Evolutionary conservation across 2,113 vertebrate species (phyloP), one percentile per base, ranked within the genome.

Genomic region (Rhizomys pruinosus): DNA sequence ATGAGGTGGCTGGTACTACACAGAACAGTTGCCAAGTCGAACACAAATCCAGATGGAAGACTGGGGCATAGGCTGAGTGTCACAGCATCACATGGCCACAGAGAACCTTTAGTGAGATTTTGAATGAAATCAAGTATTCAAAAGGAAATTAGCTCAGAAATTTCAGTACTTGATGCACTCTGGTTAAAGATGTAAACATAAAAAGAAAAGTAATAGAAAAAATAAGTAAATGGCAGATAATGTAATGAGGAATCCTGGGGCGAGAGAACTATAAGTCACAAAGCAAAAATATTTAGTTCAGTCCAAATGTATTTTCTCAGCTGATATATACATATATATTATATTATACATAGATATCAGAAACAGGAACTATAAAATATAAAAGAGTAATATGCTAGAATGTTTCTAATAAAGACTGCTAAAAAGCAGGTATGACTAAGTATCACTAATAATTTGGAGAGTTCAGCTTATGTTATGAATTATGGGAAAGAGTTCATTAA

Each of bases 11-110:
- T 96, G 71, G 78, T 88, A 88, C 64, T 64, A 82, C 77, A 57
- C 68, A 92, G 52, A 90, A 63, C 2, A 39, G 37, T 32, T 95
- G 93, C 80, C 96, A 92, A 95, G 71, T 64, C 87, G 76, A 91
- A 57, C 68, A 78, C 7, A 74, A 47, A 85, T 85, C 61, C 87
- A 82, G 80, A 93, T 29, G 73, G 81, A 90, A 87, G n/a, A 47
- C 0, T 16, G 57, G 74, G 57, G 71, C 74, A 8, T 1, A 42
- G 71, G 34, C 42, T 1, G 64, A 89, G 52, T 32, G 27, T 52
- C 47, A 76, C 23, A 87, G 80, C 8, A 55, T 87, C 34, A 16
- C 69, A 88, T 0, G 23, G 85, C 42, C 78, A 79, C 23, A 93
- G 52, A 94, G 29, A 84, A 37, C 23, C 64, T 25, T 84, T 19